Evolutionary conservation across 2,888 invertebrate genomes (phyloP).

Genomic region (Callyntrura sp.): DNA sequence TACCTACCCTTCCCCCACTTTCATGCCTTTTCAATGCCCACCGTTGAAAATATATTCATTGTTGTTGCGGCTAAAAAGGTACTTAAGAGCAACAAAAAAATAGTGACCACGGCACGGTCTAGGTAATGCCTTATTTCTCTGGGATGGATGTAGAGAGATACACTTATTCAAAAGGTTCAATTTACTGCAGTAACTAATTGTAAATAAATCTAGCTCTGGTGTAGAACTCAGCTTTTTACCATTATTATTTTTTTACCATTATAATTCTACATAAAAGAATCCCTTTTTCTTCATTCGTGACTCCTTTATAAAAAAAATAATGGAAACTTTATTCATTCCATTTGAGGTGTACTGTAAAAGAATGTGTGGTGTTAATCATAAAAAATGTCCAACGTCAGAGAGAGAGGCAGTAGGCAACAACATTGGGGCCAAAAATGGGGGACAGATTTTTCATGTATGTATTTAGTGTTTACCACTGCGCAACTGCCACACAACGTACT

Average conservation of each 20-base stretch:
- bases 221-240: constrained; percentile 14
- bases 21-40: neutral
- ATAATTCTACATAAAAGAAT: constrained; percentile 44
- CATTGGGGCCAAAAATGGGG: neutral
- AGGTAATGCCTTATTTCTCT: too few relatives aligned
- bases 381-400: constrained; percentile 34
- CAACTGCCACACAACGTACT: neutral
- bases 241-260: constrained; percentile 48
- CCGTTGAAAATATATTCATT: constrained; percentile 42
- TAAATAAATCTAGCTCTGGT: constrained; percentile 2
- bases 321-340: constrained; percentile 37
- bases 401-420: too few relatives aligned
- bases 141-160: neutral
- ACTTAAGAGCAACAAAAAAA: constrained; percentile 33
- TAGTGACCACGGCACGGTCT: neutral
- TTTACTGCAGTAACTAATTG: constrained; percentile 7
- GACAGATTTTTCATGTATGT: constrained; percentile 32
- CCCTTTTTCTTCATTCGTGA: constrained; percentile 48
- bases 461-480: neutral
- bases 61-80: constrained; percentile 46
- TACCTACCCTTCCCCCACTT: neutral
- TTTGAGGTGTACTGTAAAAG: neutral
- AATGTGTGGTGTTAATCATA: constrained; percentile 45
- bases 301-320: constrained; percentile 57
- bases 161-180: neutral